phyloP scores from a whole-genome alignment of 2,113 vertebrate species.

The Psilopsiagon aurifrons region DNA sequence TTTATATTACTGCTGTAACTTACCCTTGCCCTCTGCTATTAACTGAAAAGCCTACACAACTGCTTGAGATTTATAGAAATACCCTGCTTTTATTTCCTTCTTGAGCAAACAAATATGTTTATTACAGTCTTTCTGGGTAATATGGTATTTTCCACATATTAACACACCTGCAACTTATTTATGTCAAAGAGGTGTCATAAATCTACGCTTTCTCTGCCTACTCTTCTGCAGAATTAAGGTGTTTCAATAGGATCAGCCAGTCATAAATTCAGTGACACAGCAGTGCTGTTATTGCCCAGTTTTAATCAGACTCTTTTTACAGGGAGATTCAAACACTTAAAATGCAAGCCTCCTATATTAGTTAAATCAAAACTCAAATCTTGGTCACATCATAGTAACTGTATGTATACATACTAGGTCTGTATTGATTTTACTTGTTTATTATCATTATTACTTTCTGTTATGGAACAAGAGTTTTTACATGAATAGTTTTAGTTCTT shows the following conservation, averaged over 20 bases:
- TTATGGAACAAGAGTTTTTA: background rate
- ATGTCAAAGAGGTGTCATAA: background rate
- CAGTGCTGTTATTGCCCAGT: background rate
- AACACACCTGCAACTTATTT: constrained; percentile 20
- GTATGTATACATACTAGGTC: background rate
- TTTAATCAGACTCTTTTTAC: background rate
- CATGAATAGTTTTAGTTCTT: background rate
- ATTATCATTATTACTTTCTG: background rate
- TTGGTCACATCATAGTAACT: background rate
- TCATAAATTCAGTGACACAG: constrained; percentile 9
- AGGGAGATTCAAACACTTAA: background rate
- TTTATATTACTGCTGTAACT: background rate
- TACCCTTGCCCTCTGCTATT: background rate
- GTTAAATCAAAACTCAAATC: background rate
- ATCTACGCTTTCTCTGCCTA: background rate
- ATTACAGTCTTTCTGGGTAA: background rate
- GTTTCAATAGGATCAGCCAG: background rate
- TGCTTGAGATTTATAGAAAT: background rate
- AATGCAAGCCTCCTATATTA: background rate
- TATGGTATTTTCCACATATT: background rate
- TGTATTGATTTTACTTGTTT: background rate
- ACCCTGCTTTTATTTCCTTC: background rate
- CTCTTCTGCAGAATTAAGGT: constrained; percentile 8
- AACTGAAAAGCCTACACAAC: background rate
- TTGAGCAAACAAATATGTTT: background rate